Base-by-base conservation (phyloP, 2,113 vertebrate species). In the Sebastes fasciatus region DNA sequence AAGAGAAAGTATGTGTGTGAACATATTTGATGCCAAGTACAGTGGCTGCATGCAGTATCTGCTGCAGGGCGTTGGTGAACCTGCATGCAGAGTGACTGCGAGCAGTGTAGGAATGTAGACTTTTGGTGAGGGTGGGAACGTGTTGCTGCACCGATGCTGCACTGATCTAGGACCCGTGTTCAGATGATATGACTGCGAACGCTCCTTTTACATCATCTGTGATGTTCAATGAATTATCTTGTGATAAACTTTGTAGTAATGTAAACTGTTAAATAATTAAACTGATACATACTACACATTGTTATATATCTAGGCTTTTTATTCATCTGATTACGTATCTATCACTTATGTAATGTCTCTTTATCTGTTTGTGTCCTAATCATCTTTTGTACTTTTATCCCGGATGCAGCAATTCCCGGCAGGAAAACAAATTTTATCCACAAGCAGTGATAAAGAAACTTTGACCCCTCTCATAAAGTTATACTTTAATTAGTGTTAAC, bases 1-100 rank as follows among this genome's bases (percentile, higher is more conserved):
- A 90, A 54, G n/a, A 34, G 16, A 77, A 90, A 89, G 63, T 84
- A 85, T 51, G 57, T 64, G 74, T 88, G 83, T 42, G 66, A 68
- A 83, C 80, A 40, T 48, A n/a, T 89, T 48, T 76, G 58, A 67
- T 23, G 58, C 14, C 7, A 72, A 21, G n/a, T 71, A 26, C 11
- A 82, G 70, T 3, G 11, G 21, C 13, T 42, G 26, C 49, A 68
- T 70, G 23, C 74, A 77, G 26, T 4, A 66, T 26, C 45, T 64
- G 75, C 63, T 80, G 63, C 63, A 83, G 76, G 63, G 63, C 11
- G 26, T 86, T 79, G 52, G 11, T 79, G 17, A 74, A 60, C 45
- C 72, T 80, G 54, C 46, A 49, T 19, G 69, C 48, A 51, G 55
- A 0, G 1, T 69, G 26, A 70, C 64, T 77, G 11, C 6, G 4